Conservation (phyloP, 2,797 vertebrate genomes). For the Channa striata region DNA sequence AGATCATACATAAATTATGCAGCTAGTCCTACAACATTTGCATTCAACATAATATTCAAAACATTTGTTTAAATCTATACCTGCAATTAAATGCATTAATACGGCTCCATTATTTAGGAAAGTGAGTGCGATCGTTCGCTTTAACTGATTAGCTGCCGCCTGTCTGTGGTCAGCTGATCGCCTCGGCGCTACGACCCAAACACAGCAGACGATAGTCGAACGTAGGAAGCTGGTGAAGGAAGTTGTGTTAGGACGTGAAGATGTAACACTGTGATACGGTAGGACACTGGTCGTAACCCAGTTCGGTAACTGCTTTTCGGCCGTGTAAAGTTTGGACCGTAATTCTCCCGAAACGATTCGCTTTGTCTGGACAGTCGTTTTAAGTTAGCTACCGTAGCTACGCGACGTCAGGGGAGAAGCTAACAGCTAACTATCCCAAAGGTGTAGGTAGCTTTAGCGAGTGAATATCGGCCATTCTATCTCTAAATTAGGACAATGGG, state of each 20-base stretch:
- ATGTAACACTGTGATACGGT: conserved; percentile 42
- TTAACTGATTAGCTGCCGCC: neutral
- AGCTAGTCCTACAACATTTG: too few relatives aligned
- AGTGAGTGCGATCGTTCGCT: too few relatives aligned
- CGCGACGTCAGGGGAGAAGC: conserved; percentile 65
- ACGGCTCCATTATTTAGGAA: neutral
- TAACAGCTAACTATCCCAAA: conserved; percentile 57
- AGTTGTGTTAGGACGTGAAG: conserved; percentile 44
- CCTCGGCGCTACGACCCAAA: conserved; percentile 32
- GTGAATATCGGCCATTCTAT: neutral
- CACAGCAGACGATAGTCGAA: conserved; percentile 53
- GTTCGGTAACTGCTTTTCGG: fast-evolving
- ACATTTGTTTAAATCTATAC: too few relatives aligned
- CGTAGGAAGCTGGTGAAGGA: conserved; percentile 25
- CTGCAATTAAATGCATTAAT: neutral
- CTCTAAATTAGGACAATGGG: fast-evolving
- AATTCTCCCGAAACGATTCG: too few relatives aligned
- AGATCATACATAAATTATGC: neutral
- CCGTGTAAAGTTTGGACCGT: too few relatives aligned
- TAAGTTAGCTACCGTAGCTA: conserved; percentile 31
- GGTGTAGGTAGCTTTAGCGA: conserved; percentile 26
- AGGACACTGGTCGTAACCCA: neutral
- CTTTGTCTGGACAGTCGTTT: too few relatives aligned
- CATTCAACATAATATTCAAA: neutral
- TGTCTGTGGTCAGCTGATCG: conserved; percentile 68